These are phyloP conservation scores for Amphiura filiformis DNA, from an alignment of 35 echinoderm and acorn worm genomes.

Conservation along the genomic window DNA sequence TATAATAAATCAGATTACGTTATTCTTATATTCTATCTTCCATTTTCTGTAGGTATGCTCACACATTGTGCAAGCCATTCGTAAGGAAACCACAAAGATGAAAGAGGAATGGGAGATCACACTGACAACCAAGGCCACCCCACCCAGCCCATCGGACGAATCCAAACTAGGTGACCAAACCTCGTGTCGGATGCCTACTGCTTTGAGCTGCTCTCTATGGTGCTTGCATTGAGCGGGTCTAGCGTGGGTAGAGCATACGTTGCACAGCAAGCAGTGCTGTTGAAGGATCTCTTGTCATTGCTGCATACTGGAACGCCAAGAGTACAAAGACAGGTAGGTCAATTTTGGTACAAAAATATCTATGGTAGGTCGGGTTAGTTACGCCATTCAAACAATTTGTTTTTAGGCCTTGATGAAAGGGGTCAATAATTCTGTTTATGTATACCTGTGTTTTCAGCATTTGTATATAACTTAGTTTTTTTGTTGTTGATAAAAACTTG, in stretches of 20 bases:
- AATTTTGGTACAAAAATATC: too few species aligned
- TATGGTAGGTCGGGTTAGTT: too few species aligned
- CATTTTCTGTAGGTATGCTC: constrained; percentile 88
- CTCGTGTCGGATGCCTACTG: constrained; percentile 87
- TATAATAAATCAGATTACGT: too few species aligned
- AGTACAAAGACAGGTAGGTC: constrained; percentile 92
- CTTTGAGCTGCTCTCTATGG: constrained; percentile 99
- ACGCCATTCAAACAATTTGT: too few species aligned
- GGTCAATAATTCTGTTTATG: too few species aligned
- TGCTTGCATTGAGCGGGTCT: constrained; percentile 90
- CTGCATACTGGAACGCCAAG: constrained; percentile 92
- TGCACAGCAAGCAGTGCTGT: constrained; percentile 74
- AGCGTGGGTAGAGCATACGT: constrained; percentile 89
- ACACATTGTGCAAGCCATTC: constrained; percentile 97
- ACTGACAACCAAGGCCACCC: constrained; percentile 39
- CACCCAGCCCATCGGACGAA: constrained; percentile 34
- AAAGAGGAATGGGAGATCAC: constrained; percentile 84
- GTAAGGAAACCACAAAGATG: constrained; percentile 89
- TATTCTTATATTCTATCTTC: too few species aligned
- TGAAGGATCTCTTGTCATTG: constrained; percentile 82
- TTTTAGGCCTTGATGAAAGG: too few species aligned
- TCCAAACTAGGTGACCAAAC: constrained; percentile 3
- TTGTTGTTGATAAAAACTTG: too few species aligned
- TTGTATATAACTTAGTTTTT: too few species aligned
- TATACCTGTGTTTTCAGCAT: too few species aligned